These are phyloP conservation scores for Lucilia cuprina DNA, from an alignment of 1,140 invertebrate species.

Conservation along the genomic window DNA sequence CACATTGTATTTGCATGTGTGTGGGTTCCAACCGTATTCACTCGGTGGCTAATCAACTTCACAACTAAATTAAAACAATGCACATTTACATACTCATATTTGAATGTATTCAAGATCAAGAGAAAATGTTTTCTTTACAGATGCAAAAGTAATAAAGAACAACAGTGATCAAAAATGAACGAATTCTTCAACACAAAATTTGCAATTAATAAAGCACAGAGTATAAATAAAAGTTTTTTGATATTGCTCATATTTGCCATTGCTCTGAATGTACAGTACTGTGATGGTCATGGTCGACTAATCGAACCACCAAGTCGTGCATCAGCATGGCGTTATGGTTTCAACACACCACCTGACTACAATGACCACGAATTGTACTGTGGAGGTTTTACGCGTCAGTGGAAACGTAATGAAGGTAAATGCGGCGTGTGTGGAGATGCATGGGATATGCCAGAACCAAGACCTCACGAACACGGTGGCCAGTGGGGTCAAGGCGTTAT, in stretches of 20 bases:
- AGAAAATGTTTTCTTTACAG: not conserved
- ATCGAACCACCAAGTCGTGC: conserved; percentile 85
- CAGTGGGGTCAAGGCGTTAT: conserved; percentile 83
- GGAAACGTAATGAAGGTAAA: conserved; percentile 75
- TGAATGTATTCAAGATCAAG: not conserved
- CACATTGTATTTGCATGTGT: too few species aligned
- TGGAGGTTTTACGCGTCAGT: conserved; percentile 83
- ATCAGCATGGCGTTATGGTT: conserved; percentile 76
- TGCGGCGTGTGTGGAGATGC: conserved; percentile 90
- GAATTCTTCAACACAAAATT: not conserved
- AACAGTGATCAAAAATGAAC: not conserved
- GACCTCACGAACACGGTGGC: conserved; percentile 84
- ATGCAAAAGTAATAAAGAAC: conserved; percentile 13
- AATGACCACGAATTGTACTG: conserved; percentile 91
- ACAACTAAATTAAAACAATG: too few species aligned
- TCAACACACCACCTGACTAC: conserved; percentile 79
- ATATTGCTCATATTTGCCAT: not conserved
- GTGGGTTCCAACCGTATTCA: too few species aligned
- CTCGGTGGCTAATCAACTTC: too few species aligned
- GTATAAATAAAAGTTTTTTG: not conserved
- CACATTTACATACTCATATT: too few species aligned
- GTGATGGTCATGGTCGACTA: conserved; percentile 75
- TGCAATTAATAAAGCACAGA: not conserved
- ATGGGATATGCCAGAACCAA: conserved; percentile 75
- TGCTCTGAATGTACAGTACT: conserved; percentile 1